phyloP scores from a whole-genome alignment of 2,113 vertebrate genomes.

The Aphyosemion australe region DNA sequence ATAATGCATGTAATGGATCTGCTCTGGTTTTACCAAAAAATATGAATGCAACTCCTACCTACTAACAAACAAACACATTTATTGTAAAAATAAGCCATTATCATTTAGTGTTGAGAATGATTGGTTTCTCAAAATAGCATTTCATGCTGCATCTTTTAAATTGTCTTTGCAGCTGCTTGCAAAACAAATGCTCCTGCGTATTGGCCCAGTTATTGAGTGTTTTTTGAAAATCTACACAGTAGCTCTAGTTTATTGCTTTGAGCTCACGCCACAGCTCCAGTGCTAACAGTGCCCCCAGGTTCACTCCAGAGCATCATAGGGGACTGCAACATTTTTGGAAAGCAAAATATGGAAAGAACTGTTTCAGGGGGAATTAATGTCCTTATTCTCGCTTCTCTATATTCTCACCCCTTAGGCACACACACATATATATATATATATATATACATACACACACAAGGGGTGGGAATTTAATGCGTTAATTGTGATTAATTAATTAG shows the following conservation, averaged over 20 bases:
- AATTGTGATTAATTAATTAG: no score
- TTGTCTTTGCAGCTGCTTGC: neutral
- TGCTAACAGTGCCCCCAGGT: neutral
- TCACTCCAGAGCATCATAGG: no score
- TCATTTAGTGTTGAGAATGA: neutral
- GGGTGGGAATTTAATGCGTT: no score
- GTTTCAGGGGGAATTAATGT: no score
- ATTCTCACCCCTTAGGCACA: neutral
- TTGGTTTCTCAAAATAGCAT: neutral
- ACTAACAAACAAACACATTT: neutral
- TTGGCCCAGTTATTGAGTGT: constrained; percentile 11
- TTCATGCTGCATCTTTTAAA: neutral
- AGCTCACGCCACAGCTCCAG: neutral
- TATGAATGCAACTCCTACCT: neutral
- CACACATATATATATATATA: no score
- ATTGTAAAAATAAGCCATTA: neutral
- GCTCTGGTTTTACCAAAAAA: constrained; percentile 19
- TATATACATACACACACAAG: no score
- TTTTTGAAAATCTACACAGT: constrained; percentile 18
- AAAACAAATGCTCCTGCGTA: constrained; percentile 15
- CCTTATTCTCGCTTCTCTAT: no score
- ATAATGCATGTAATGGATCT: constrained; percentile 12
- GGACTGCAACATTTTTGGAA: no score
- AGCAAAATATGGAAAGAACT: neutral
- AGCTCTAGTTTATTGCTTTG: constrained; percentile 29